Evolutionary conservation across 2,888 invertebrate genomes (phyloP).

Genomic region (Amphipoea lucens): DNA sequence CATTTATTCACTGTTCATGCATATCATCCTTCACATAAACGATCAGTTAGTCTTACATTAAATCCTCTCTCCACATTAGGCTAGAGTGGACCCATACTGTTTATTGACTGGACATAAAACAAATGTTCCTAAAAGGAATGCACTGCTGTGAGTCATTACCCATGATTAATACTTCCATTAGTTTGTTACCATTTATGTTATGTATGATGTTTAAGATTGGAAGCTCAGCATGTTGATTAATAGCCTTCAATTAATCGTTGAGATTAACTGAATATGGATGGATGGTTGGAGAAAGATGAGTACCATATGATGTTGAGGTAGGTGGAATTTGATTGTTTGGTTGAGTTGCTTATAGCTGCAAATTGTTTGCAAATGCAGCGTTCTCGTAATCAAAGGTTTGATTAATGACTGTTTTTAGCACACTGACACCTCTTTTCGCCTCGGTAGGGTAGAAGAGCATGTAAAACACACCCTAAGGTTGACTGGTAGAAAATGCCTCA

Average conservation of each 20-base stretch:
- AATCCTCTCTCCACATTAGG: conserved; percentile 39
- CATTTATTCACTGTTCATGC: background rate
- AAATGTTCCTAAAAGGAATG: conserved; percentile 64
- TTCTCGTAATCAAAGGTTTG: background rate
- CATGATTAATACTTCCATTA: conserved; percentile 72
- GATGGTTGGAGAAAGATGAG: conserved; percentile 23
- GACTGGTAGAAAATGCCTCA: too few species aligned
- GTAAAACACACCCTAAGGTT: too few species aligned
- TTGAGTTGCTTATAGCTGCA: background rate
- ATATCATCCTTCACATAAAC: background rate
- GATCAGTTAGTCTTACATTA: conserved; percentile 20
- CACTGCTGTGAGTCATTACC: conserved; percentile 70
- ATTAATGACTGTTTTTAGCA: background rate
- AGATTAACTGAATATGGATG: conserved; percentile 47
- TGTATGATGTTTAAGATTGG: conserved; percentile 60
- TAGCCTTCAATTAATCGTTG: conserved; percentile 63
- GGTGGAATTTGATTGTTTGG: conserved; percentile 18
- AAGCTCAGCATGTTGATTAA: conserved; percentile 68
- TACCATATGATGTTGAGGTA: conserved; percentile 21
- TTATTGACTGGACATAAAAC: conserved; percentile 63
- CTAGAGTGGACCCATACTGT: conserved; percentile 48
- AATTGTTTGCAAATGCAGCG: conserved; percentile 15
- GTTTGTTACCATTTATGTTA: conserved; percentile 64
- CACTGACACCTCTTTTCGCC: background rate
- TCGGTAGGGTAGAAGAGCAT: background rate